phyloP scores from a whole-genome alignment of 2,888 invertebrate species.

The Trypoxylon attenuatum region DNA sequence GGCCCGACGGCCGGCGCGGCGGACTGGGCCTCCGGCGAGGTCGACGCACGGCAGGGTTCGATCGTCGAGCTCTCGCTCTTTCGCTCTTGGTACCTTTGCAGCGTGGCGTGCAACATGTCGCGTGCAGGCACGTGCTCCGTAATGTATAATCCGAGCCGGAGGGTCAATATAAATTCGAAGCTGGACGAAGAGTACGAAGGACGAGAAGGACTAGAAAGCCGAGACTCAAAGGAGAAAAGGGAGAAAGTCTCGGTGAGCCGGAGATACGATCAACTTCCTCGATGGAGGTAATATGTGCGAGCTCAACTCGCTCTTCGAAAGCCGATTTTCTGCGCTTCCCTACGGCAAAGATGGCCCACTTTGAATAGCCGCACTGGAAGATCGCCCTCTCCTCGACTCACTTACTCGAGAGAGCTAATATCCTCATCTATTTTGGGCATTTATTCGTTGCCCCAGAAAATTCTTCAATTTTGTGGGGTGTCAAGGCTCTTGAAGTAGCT shows the following conservation, averaged over 20 bases:
- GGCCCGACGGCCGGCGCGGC: conserved; percentile 5
- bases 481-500: too few relatives aligned
- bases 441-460: too few relatives aligned
- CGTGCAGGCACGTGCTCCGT: conserved; percentile 56
- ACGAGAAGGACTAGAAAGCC: conserved; percentile 1
- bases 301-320: conserved; percentile 29
- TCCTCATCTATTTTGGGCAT: too few relatives aligned
- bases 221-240: conserved; percentile 14
- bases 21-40: conserved; percentile 8
- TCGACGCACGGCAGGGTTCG: conserved; percentile 14
- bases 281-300: conserved; percentile 27
- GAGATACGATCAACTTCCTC: conserved; percentile 39
- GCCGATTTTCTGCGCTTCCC: conserved; percentile 40
- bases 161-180: conserved; percentile 43
- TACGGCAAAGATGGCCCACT: conserved; percentile 14
- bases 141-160: conserved; percentile 50
- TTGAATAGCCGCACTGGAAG: conserved; percentile 1
- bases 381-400: too few relatives aligned
- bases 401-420: too few relatives aligned
- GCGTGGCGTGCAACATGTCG: conserved; percentile 53
- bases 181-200: conserved; percentile 1
- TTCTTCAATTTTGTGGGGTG: too few relatives aligned
- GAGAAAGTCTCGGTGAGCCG: conserved; percentile 23
- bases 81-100: conserved; percentile 23
- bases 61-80: conserved; percentile 19